Percentiles rank a stretch among this genome's conserved stretches.
These are phyloP conservation scores for Latrodectus geometricus DNA, from an alignment of 1,140 invertebrate genomes.

Conservation along the genomic window DNA sequence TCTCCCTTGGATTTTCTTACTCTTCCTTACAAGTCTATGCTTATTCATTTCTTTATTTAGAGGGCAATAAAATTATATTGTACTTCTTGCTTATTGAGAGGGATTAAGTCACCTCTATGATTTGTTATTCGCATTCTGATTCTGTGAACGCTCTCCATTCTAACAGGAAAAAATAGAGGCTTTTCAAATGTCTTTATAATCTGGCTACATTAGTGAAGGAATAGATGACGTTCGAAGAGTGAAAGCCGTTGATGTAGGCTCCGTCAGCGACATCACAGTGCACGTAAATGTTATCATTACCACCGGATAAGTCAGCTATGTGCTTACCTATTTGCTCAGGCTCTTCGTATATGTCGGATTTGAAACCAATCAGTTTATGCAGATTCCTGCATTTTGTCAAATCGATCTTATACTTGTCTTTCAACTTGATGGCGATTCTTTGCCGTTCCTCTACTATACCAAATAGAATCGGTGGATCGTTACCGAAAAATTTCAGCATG, in stretches of 20 bases:
- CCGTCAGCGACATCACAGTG: constrained; percentile 9
- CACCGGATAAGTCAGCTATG: constrained; percentile 9
- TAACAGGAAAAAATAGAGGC: too few relatives aligned
- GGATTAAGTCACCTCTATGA: background rate
- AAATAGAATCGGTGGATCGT: constrained; percentile 6
- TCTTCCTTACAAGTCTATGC: too few relatives aligned
- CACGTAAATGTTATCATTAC: background rate
- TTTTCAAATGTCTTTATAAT: too few relatives aligned
- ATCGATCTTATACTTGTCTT: constrained; percentile 19
- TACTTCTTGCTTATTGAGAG: too few relatives aligned
- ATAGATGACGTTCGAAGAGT: background rate
- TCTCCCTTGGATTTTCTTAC: too few relatives aligned
- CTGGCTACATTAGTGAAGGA: background rate
- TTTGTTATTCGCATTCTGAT: background rate
- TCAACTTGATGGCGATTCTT: constrained; percentile 27
- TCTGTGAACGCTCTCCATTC: too few relatives aligned
- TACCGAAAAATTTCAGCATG: constrained; percentile 25
- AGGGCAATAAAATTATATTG: too few relatives aligned
- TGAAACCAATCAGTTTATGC: constrained; percentile 34
- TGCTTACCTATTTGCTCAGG: constrained; percentile 11
- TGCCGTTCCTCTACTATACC: background rate
- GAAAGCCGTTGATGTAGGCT: constrained; percentile 4
- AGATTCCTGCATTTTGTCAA: constrained; percentile 10
- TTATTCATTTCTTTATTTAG: too few relatives aligned
- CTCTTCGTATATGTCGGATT: constrained; percentile 23